Conservation (phyloP, 2,888 invertebrate species). For the Pristionchus maxplancki region DNA sequence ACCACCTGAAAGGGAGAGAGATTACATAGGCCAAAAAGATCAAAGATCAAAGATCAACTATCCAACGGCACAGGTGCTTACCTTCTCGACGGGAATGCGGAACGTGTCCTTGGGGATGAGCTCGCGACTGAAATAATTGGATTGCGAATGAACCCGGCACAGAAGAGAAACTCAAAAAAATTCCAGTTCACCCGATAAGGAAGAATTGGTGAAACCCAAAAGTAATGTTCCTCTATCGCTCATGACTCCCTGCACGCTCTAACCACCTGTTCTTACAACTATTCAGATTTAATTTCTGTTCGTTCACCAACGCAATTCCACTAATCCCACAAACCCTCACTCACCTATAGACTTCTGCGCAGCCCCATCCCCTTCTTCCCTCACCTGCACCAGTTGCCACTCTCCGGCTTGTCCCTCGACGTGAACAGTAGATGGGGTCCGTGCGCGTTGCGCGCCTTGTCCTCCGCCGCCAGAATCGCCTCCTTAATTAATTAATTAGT, state of each 20-base stretch:
- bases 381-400: conserved; percentile 43
- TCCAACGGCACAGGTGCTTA: conserved; percentile 79
- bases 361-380: conserved; percentile 6
- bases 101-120: conserved; percentile 77
- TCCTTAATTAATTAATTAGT: conserved; percentile 72
- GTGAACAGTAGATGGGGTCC: conserved; percentile 91
- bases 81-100: conserved; percentile 78
- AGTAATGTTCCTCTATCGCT: not conserved
- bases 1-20: conserved; percentile 44
- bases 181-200: not conserved
- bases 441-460: conserved; percentile 86
- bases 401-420: conserved; percentile 13
- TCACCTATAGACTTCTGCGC: not conserved
- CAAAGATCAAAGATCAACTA: not conserved
- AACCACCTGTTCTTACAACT: not conserved
- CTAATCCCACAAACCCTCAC: not conserved
- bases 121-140: conserved; percentile 70
- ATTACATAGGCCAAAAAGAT: not conserved
- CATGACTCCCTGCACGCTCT: too few species aligned
- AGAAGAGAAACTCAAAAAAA: not conserved
- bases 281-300: not conserved
- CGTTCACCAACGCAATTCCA: not conserved
- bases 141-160: not conserved
- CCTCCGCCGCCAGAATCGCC: conserved; percentile 84
- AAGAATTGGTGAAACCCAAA: not conserved